Base-by-base conservation (phyloP, 2,113 vertebrate genomes). In the Ictidomys tridecemlineatus region DNA sequence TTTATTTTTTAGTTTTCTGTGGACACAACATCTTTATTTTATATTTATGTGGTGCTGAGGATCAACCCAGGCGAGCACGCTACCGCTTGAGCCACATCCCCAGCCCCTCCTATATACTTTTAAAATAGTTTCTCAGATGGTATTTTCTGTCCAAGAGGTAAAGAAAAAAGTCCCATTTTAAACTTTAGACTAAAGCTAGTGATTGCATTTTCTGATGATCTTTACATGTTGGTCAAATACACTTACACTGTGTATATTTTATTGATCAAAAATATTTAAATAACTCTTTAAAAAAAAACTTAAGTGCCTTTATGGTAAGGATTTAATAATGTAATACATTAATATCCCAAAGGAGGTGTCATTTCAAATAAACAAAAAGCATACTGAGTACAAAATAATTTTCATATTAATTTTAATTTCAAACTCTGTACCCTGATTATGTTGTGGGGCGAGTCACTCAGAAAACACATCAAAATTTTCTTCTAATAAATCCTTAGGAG, bases 211-310 rank as follows among this genome's bases (percentile, higher is more conserved):
- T 79, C 20, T 10, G 77, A 67, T 11, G 20, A 2, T 74, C 12
- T 78, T 58, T 20, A 53, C 70, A 3, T 53, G 9, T 10, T 22
- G 45, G 32, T 8, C 4, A 93, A 58, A n/a, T 74, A 39, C 48
- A 61, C 69, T 18, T 82, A 11, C 14, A 45, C 0, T 24, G 51
- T 17, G n/a, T 76, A 72, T 4, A 76, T 24, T 63, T 45, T 48
- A 32, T 51, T 58, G 6, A 26, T 34, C 9, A 89, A 26, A 89
- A 94, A 91, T 78, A 53, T 51, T 85, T 63, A 78, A 84, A 74
- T 37, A 83, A 77, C 42, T 86, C 89, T 89, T 73, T 77, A 67
- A 13, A 61, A 83, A 83, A 85, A 82, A 72, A 85, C 20, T 84
- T 58, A 76, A 84, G 13, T 0, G 72, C 12, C 76, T 90, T 85